phyloP scores from a whole-genome alignment of 2,113 vertebrate genomes.

The Meles meles region DNA sequence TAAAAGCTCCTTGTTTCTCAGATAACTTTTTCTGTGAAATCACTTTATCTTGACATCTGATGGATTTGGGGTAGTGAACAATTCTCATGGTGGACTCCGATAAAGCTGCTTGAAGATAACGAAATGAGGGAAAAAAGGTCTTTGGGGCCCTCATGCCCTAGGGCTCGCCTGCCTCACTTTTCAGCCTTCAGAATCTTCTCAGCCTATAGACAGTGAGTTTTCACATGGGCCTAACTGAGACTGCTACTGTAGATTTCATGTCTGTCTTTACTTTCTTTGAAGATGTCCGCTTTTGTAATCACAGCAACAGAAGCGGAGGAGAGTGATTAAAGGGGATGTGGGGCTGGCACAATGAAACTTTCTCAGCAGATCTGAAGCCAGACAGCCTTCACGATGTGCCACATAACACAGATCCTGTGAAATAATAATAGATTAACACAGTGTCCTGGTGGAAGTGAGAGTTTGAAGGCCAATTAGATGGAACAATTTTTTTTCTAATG shows the following conservation, averaged over 20 bases:
- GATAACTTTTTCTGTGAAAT: neutral
- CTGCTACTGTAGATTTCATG: neutral
- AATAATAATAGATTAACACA: constrained; percentile 72
- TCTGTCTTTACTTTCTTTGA: neutral
- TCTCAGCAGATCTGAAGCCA: constrained; percentile 49
- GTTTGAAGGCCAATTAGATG: constrained; percentile 73
- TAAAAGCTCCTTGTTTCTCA: neutral
- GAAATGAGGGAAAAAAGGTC: neutral
- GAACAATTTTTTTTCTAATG: constrained; percentile 65
- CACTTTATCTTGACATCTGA: neutral
- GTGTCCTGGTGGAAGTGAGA: constrained; percentile 74
- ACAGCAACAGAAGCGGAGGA: neutral
- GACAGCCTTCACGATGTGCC: constrained; percentile 34
- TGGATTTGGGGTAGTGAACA: neutral
- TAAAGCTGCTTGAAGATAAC: neutral
- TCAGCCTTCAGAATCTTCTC: neutral
- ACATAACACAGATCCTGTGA: constrained; percentile 3
- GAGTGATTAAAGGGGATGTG: neutral
- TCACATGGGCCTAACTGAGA: neutral
- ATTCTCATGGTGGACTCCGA: neutral
- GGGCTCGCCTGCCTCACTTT: neutral
- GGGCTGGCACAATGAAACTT: constrained; percentile 28
- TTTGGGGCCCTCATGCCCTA: accelerated
- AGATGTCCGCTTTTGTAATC: neutral
- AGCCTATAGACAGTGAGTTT: neutral